Conservation (phyloP, 2,888 invertebrate genomes). For the Eilema depressum region DNA sequence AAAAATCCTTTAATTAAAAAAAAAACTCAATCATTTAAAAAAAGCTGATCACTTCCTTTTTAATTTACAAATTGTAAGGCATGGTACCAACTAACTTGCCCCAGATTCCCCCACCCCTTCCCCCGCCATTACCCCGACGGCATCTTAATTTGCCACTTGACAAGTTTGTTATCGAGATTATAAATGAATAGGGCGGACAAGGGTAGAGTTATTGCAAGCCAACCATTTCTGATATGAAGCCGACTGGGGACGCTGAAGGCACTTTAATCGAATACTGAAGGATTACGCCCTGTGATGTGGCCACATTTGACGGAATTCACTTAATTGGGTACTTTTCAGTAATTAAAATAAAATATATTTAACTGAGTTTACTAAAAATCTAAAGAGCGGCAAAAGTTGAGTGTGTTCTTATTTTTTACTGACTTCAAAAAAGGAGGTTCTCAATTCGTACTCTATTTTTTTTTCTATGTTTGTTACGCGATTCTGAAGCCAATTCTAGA, state of each 20-base stretch:
- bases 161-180: conserved; percentile 33
- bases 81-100: not conserved
- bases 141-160: conserved; percentile 31
- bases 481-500: no score
- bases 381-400: no score
- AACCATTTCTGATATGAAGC: conserved; percentile 30
- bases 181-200: conserved; percentile 38
- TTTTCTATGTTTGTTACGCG: no score
- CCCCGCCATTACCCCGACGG: not conserved
- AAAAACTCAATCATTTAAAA: not conserved
- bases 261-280: conserved; percentile 11
- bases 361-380: no score
- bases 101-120: not conserved
- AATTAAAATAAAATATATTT: no score
- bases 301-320: no score
- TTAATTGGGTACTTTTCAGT: no score
- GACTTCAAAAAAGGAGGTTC: no score
- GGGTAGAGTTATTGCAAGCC: conserved; percentile 33
- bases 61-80: not conserved
- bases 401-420: no score
- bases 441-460: no score
- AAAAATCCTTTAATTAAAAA: not conserved
- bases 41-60: not conserved
- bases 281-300: not conserved
- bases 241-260: conserved; percentile 11